Base-by-base conservation (phyloP, 2,113 vertebrate genomes). In the Zosterops pallidus region DNA sequence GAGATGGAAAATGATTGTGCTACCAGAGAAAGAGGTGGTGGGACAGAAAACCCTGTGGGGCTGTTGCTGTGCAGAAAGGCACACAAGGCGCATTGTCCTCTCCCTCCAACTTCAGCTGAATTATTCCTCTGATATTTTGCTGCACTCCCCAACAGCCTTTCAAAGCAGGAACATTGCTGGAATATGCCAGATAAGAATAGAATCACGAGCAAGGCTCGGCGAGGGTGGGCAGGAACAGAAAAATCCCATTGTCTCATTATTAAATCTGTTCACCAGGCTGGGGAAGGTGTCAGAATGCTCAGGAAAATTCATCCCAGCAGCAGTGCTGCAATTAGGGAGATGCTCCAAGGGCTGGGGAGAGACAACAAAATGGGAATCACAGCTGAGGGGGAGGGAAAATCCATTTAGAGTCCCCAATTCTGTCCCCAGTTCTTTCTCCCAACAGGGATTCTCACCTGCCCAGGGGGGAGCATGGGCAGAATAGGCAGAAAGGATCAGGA, bases 211-310 rank as follows among this genome's bases (percentile, higher is more conserved):
- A 94, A 5, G 18, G 24, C 49, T 35, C 77, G 44, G 90, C 8
- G 47, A 86, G 39, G 69, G 94, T 81, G 83, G 94, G 94, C 70
- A 92, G 78, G 87, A 70, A 55, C 20, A 94, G 85, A 95, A 93
- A 88, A 95, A 90, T 86, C 79, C 50, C 79, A 74, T 93, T 97
- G 87, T 96, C 76, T 93, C 6, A 70, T 90, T 74, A 63, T 78
- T 16, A 52, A 55, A 59, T 77, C 59, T 90, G 3, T 94, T 95
- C 89, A 42, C n/a, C 39, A 85, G 77, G 12, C 74, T 92, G 83
- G 78, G 76, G 65, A 87, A 94, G 77, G 86, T 82, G 84, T 91
- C 86, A 89, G 93, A 94, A 83, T 44, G 15, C 39, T 70, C 74
- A 12, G 52, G 33, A 79, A 59, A 31, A 39, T 35, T 15, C 71